Conservation (phyloP, 2,888 invertebrate species). For the Amorpha juglandis region DNA sequence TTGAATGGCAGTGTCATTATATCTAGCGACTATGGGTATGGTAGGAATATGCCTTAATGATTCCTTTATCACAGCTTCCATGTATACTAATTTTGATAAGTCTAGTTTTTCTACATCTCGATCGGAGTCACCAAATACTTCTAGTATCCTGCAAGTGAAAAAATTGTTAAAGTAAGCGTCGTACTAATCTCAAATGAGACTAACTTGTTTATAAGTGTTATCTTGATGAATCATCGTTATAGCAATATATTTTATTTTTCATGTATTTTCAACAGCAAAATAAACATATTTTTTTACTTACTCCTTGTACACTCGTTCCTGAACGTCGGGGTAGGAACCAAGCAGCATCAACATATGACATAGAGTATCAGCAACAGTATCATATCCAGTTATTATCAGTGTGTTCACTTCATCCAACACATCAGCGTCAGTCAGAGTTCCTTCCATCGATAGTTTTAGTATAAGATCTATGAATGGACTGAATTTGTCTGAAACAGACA, state of each 20-base stretch:
- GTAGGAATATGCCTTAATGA: conserved; percentile 31
- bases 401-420: conserved; percentile 15
- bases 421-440: conserved; percentile 27
- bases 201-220: too few relatives aligned
- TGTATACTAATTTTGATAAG: conserved; percentile 33
- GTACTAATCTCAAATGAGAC: too few relatives aligned
- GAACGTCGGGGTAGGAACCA: conserved; percentile 20
- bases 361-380: conserved; percentile 24
- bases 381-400: conserved; percentile 2
- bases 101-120: conserved; percentile 35
- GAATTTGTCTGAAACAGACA: not conserved
- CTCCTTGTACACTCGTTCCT: conserved; percentile 25
- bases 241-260: not conserved
- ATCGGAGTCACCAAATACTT: conserved; percentile 30
- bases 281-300: not conserved
- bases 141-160: conserved; percentile 29
- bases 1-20: not conserved
- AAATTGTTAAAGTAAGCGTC: not conserved
- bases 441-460: conserved; percentile 34
- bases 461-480: conserved; percentile 32
- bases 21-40: conserved; percentile 16
- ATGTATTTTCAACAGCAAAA: too few relatives aligned
- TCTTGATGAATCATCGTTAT: too few relatives aligned
- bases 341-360: conserved; percentile 6
- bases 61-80: conserved; percentile 38